A percentile compares a stretch with the other conserved stretches of the same genome.
Evolutionary conservation across 2,888 invertebrate genomes (phyloP).

Genomic region (Cistogaster globosa): DNA sequence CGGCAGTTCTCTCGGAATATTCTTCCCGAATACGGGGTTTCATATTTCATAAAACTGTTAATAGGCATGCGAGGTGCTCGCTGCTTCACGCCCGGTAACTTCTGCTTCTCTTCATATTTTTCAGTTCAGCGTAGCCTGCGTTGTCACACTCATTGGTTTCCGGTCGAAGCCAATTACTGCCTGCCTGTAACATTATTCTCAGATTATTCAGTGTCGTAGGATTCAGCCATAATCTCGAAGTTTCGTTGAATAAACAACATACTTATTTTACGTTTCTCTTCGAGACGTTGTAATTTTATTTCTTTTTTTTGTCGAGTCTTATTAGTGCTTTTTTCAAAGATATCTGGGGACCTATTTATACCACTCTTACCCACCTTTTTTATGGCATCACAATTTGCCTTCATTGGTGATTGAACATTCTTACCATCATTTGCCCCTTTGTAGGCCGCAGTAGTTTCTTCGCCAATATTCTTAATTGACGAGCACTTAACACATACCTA

Average conservation of each 20-base stretch:
- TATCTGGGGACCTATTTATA: not conserved
- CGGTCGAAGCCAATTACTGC: no score
- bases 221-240: not conserved
- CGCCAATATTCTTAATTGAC: not conserved
- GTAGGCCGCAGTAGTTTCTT: no score
- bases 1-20: constrained; percentile 52
- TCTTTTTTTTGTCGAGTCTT: not conserved
- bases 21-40: constrained; percentile 19
- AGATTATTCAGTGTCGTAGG: no score
- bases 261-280: constrained; percentile 15
- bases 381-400: not conserved
- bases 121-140: no score
- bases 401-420: not conserved
- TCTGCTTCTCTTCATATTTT: no score
- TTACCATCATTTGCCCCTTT: not conserved
- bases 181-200: no score
- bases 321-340: not conserved
- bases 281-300: constrained; percentile 21
- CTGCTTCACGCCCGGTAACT: no score
- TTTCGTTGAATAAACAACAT: constrained; percentile 6
- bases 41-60: no score
- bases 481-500: constrained; percentile 5
- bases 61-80: no score
- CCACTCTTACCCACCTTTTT: constrained; percentile 3
- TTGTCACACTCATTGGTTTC: no score